phyloP scores from a whole-genome alignment of 2,113 vertebrate species.

The Hemicordylus capensis region DNA sequence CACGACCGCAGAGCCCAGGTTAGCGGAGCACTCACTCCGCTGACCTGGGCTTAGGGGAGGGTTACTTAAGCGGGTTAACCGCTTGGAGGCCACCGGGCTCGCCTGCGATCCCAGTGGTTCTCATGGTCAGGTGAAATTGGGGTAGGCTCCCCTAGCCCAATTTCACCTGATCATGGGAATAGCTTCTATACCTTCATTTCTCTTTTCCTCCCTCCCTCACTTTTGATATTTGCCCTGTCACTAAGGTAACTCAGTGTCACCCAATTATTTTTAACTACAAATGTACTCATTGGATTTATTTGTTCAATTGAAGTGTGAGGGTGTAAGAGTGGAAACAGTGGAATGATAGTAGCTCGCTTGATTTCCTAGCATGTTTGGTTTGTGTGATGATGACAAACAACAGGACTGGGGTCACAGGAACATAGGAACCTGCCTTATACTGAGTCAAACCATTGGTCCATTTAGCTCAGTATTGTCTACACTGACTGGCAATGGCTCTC shows the following conservation, averaged over 20 bases:
- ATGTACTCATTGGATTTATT: slow-evolving; percentile 26
- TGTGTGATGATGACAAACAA: not conserved
- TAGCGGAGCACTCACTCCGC: too few relatives aligned
- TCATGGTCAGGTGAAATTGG: too few relatives aligned
- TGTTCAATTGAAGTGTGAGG: slow-evolving; percentile 40
- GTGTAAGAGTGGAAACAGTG: not conserved
- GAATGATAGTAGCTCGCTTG: not conserved
- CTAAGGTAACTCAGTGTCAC: not conserved
- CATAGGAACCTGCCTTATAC: not conserved
- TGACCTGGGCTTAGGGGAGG: too few relatives aligned
- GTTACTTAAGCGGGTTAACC: too few relatives aligned
- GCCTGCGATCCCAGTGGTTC: too few relatives aligned
- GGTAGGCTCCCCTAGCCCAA: too few relatives aligned
- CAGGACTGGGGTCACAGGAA: not conserved
- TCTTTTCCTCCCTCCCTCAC: slow-evolving; percentile 7
- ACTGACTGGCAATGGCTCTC: too few relatives aligned
- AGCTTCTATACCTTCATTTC: not conserved
- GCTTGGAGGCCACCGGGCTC: too few relatives aligned
- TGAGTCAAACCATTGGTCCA: not conserved
- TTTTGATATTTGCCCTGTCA: not conserved
- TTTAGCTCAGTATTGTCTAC: too few relatives aligned
- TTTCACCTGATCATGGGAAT: too few relatives aligned
- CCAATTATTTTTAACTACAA: not conserved
- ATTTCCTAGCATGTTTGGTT: not conserved
- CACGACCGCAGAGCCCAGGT: too few relatives aligned